Base-by-base conservation (phyloP, 2,888 invertebrate species). In the Tachina fera region DNA sequence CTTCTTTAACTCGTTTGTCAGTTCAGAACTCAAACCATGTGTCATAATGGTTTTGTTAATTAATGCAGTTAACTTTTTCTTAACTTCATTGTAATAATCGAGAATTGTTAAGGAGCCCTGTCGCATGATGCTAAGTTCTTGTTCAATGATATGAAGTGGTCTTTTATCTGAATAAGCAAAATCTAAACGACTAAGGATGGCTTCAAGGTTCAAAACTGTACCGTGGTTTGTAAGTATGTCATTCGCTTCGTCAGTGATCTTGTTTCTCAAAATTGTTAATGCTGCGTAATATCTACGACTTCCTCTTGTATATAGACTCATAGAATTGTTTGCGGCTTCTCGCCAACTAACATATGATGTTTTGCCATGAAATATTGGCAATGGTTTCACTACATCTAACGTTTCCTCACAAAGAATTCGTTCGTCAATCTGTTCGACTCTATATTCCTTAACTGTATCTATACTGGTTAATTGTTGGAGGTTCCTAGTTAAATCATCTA, bases 111-210 rank as follows among this genome's bases (percentile, higher is more conserved):
- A 31, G 6, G 31, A 31, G 31, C 6, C 77, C 22, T 22, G 22
- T 22, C 22, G 22, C 22, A 22, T 22, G 22, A 22, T 22, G 22
- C 22, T 22, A 22, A 22, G 22, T 22, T 22, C 22, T 11, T 83
- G 83, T 47, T 87, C 83, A 43, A 83, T 83, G 14, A 85, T 60
- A 39, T 87, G 84, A 11, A 68, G 22, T 9, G 83, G 79, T 2
- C 22, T 22, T 22, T 22, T 22, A 22, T 22, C 83, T 10, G 84
- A 67, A 31, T 72, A 87, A 1, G 84, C 78, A 9, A 87, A 84
- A 51, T 84, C 83, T 60, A n/a, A n/a, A n/a, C n/a, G n/a, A n/a
- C n/a, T n/a, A n/a, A n/a, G n/a, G n/a, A n/a, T n/a, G n/a, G n/a
- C n/a, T n/a, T n/a, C n/a, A n/a, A n/a, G n/a, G n/a, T n/a, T n/a